Evolutionary conservation across 2,797 vertebrate genomes (phyloP).

Genomic region (Podarcis lilfordi): DNA sequence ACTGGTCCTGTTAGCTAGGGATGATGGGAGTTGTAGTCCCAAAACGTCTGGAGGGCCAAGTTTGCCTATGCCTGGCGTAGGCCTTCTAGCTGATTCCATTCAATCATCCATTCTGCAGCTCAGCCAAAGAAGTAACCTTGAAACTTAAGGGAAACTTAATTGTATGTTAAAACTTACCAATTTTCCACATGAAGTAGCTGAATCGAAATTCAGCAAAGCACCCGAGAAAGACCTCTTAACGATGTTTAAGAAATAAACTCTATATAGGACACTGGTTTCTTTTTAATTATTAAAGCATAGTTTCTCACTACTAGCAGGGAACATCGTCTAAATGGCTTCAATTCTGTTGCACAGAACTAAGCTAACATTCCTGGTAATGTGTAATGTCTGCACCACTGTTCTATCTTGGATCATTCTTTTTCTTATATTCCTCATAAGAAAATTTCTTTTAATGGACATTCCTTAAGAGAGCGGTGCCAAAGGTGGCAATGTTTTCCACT

Average conservation of each 20-base stretch:
- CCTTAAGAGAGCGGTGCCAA: not conserved
- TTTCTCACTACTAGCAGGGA: not conserved
- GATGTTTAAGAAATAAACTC: not conserved
- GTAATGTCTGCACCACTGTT: not conserved
- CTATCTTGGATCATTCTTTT: not conserved
- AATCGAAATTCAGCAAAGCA: not conserved
- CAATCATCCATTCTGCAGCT: not conserved
- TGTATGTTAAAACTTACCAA: not conserved
- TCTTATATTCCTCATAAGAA: not conserved
- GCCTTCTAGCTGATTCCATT: not conserved
- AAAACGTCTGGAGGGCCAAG: no score
- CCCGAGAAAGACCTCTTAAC: not conserved
- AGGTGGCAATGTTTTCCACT: not conserved
- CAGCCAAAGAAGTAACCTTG: not conserved
- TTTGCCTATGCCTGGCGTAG: no score
- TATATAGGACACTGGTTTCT: not conserved
- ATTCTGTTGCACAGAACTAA: accelerated
- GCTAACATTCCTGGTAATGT: accelerated
- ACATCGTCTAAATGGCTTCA: not conserved
- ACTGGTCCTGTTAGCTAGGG: no score
- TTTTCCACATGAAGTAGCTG: not conserved
- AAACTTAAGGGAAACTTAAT: not conserved
- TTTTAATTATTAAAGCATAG: not conserved
- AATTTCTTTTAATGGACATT: accelerated
- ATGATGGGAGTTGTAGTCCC: no score